Base-by-base conservation (phyloP, 2,888 invertebrate species). In the Mythimna albipuncta region DNA sequence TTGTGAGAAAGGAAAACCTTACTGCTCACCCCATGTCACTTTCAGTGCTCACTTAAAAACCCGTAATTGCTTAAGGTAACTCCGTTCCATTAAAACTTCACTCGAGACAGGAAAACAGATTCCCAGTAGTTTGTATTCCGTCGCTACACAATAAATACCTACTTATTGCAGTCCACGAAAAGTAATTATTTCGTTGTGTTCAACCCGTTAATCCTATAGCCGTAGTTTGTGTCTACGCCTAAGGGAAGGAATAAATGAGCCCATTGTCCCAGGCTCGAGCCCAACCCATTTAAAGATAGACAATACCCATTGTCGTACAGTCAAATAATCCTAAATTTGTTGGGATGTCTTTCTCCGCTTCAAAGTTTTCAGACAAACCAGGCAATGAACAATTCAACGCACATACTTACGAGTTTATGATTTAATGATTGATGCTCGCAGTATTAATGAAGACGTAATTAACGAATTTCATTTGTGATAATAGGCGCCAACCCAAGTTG, bases 191-290 rank as follows among this genome's bases (percentile, higher is more conserved):
- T 91, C 86, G 88, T 91, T 90, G 89, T 92, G 91, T 91, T 91
- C 85, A 91, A 91, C 88, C 90, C 91, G 91, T 93, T 93, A 93
- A 91, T 91, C 89, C 89, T 87, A 87, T 88, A 88, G 88, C 89
- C 87, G 89, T 91, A 91, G 93, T 93, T 93, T 89, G 91, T 91
- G 89, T 90, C 90, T 91, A 90, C 92, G 93, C 94, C 93, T 91
- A 88, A 91, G 93, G 93, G 92, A 91, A 92, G 90, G 91, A 94
- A 93, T 94, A 93, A 94, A 93, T 93, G 93, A 94, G 92, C 91
- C 91, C 88, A 93, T 94, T 94, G 94, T 94, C 90, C 91, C 89
- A 86, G 88, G 64, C 89, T 90, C 89, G 87, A 89, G 89, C 91
- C 89, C 91, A 91, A 90, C 92, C 92, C 91, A 93, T 94, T 93